Conservation (phyloP, 2,797 vertebrate species). For the Acanthurus lineatus region DNA sequence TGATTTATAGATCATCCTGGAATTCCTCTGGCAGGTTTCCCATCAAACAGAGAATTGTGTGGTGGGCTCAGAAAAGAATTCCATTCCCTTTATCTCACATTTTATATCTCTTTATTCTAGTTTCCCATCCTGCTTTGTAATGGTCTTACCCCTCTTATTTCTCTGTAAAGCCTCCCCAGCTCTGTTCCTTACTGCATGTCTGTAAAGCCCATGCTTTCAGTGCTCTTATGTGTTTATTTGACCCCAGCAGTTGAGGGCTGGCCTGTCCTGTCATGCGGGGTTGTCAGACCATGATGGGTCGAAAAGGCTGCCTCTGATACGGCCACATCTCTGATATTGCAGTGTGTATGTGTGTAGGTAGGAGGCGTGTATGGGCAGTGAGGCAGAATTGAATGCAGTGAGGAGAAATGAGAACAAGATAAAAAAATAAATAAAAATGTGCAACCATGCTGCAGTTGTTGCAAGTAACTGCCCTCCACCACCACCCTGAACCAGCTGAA, state of each 20-base stretch:
- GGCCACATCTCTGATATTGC: conserved; percentile 34
- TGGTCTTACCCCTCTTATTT: conserved; percentile 8
- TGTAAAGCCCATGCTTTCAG: conserved; percentile 23
- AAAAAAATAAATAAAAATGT: conserved; percentile 58
- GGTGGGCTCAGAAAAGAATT: conserved; percentile 22
- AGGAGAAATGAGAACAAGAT: conserved; percentile 50
- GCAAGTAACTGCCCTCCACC: conserved; percentile 5
- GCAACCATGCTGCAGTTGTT: conserved; percentile 29
- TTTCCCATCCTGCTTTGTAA: conserved; percentile 10
- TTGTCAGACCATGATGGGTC: conserved; percentile 49
- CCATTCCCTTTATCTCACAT: conserved; percentile 5
- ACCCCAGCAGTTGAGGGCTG: conserved; percentile 32
- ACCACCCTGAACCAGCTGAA: conserved; percentile 32
- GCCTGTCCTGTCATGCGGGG: conserved; percentile 50
- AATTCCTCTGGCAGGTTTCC: conserved; percentile 43
- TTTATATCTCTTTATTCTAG: conserved; percentile 29
- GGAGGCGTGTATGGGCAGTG: conserved; percentile 1
- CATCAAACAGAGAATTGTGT: conserved; percentile 42
- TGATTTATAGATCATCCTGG: conserved; percentile 54
- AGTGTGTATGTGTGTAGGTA: conserved; percentile 19
- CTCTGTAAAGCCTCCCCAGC: not conserved
- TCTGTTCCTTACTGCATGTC: conserved; percentile 18
- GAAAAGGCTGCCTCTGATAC: conserved; percentile 35
- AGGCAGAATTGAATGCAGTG: conserved; percentile 33
- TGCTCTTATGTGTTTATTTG: conserved; percentile 53